phyloP scores from a whole-genome alignment of 2,113 vertebrate species.

The Phocoena phocoena region DNA sequence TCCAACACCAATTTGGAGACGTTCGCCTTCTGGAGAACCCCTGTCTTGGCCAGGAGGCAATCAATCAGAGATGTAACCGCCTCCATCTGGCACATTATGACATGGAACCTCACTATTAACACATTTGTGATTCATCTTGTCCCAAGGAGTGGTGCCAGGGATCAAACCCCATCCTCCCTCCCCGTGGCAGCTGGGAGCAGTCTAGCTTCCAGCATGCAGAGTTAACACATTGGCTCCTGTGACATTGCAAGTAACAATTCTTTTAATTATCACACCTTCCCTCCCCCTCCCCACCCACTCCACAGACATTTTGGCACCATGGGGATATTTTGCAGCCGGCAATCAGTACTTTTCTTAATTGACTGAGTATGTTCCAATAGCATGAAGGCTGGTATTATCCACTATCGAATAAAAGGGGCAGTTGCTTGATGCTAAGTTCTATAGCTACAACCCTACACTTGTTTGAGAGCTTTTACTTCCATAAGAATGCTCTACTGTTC shows the following conservation, averaged over 20 bases:
- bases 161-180: slow-evolving; percentile 69
- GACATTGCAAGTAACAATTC: slow-evolving; percentile 84
- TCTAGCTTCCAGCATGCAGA: slow-evolving; percentile 78
- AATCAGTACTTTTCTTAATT: slow-evolving; percentile 82
- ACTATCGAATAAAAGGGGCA: slow-evolving; percentile 38
- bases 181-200: slow-evolving; percentile 81
- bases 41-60: slow-evolving; percentile 82
- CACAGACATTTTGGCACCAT: slow-evolving; percentile 80
- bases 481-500: background rate
- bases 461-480: background rate
- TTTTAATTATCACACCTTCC: slow-evolving; percentile 87
- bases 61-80: slow-evolving; percentile 86
- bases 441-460: background rate
- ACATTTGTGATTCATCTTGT: slow-evolving; percentile 85
- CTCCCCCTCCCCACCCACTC: slow-evolving; percentile 76
- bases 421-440: background rate
- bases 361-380: slow-evolving; percentile 76
- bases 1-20: slow-evolving; percentile 77
- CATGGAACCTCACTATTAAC: slow-evolving; percentile 82
- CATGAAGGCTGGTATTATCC: slow-evolving; percentile 70
- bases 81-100: slow-evolving; percentile 86
- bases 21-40: slow-evolving; percentile 82
- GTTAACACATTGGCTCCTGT: slow-evolving; percentile 81
- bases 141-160: slow-evolving; percentile 83
- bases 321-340: slow-evolving; percentile 79